Conservation (phyloP, 2,888 invertebrate species). For the Panzeria rudis region DNA sequence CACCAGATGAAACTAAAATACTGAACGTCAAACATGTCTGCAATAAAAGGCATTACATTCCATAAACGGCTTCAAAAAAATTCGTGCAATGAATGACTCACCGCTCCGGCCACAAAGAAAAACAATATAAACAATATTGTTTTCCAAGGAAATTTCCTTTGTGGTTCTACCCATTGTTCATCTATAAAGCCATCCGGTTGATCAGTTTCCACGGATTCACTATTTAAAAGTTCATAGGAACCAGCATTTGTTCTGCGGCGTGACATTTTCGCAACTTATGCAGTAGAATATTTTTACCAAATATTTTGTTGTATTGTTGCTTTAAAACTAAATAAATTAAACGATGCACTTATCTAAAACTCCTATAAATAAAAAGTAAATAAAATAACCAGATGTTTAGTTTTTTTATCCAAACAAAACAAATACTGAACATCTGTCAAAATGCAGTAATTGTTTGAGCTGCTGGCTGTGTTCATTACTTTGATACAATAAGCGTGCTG, state of each 20-base stretch:
- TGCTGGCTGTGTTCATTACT: constrained; percentile 26
- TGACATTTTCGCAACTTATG: constrained; percentile 58
- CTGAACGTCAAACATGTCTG: constrained; percentile 89
- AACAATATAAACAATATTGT: constrained; percentile 91
- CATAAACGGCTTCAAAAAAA: neutral
- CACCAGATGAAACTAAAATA: constrained; percentile 91
- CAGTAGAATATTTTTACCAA: neutral
- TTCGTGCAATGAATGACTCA: constrained; percentile 68
- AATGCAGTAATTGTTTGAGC: neutral
- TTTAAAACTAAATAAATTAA: neutral
- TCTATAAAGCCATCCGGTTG: constrained; percentile 72
- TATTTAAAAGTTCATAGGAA: constrained; percentile 56
- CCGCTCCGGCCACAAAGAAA: constrained; percentile 90
- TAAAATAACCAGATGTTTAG: neutral
- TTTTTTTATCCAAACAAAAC: constrained; percentile 28
- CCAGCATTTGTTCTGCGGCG: constrained; percentile 68
- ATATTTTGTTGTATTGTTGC: neutral
- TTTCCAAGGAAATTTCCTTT: constrained; percentile 92
- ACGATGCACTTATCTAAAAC: constrained; percentile 20
- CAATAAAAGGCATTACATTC: constrained; percentile 35
- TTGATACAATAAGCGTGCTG: neutral
- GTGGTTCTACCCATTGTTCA: constrained; percentile 87
- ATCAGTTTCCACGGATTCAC: constrained; percentile 50
- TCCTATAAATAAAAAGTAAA: constrained; percentile 43
- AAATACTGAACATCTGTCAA: constrained; percentile 12